Evolutionary conservation across 2,113 vertebrate genomes (phyloP).

Genomic region (Macroglossus sobrinus): DNA sequence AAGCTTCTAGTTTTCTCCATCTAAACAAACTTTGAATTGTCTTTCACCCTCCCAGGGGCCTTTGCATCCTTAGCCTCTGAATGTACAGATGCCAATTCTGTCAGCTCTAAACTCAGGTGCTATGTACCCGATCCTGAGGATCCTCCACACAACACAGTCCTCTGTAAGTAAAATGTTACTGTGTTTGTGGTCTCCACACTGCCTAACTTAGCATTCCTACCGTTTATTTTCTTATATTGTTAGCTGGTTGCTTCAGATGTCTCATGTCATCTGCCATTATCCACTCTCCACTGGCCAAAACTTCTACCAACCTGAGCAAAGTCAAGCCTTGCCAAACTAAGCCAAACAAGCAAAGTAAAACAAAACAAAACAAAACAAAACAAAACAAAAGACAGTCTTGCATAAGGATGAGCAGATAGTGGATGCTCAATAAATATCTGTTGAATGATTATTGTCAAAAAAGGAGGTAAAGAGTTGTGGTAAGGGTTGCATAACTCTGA

Average conservation of each 20-base stretch:
- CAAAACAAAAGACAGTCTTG: too few species aligned
- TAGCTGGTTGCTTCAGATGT: neutral
- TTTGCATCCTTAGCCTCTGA: neutral
- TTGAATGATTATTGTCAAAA: neutral
- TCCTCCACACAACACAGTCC: fast-evolving
- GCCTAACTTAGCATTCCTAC: neutral
- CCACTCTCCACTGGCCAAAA: neutral
- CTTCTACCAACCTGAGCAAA: neutral
- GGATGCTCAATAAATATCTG: neutral
- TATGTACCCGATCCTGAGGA: neutral
- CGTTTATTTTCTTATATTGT: neutral
- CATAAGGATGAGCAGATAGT: too few species aligned
- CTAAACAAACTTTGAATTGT: neutral
- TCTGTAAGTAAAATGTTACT: neutral
- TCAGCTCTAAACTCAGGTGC: neutral
- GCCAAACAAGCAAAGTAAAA: neutral
- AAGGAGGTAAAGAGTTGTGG: neutral
- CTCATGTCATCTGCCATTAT: neutral
- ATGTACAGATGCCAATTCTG: neutral
- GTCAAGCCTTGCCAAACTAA: neutral
- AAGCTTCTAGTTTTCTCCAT: neutral
- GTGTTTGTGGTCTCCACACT: neutral
- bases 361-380: neutral
- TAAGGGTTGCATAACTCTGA: neutral
- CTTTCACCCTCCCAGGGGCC: neutral